phyloP scores from a whole-genome alignment of 2,797 vertebrate genomes.

The Nyctibius grandis region DNA sequence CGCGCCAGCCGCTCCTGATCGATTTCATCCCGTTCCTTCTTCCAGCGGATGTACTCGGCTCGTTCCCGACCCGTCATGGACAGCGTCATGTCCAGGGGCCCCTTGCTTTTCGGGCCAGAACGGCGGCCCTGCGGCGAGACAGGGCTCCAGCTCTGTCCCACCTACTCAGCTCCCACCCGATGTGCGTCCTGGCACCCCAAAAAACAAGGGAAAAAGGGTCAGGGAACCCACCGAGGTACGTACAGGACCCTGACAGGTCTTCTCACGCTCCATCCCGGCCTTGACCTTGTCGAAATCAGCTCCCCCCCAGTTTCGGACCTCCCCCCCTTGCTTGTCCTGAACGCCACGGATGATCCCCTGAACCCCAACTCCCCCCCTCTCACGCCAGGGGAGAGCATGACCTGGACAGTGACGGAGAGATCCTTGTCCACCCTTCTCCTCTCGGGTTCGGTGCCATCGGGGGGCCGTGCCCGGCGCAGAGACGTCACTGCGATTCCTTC shows the following conservation, averaged over 20 bases:
- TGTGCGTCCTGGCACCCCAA: too few species aligned
- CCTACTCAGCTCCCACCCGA: too few species aligned
- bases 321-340: too few species aligned
- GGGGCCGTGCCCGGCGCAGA: neutral
- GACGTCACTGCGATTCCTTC: neutral
- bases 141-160: too few species aligned
- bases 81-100: too few species aligned
- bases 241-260: constrained; percentile 73
- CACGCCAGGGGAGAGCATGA: neutral
- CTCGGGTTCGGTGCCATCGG: fast-evolving
- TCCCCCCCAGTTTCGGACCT: constrained; percentile 93
- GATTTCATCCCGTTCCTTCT: too few species aligned
- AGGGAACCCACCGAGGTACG: constrained; percentile 51
- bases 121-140: too few species aligned
- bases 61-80: too few species aligned
- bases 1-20: too few species aligned
- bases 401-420: neutral
- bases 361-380: neutral
- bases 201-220: too few species aligned
- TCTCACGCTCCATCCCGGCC: constrained; percentile 81
- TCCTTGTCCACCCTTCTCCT: neutral
- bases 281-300: constrained; percentile 90
- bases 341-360: neutral
- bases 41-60: too few species aligned
- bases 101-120: too few species aligned